phyloP scores from a whole-genome alignment of 2,113 vertebrate species.

The Hucho hucho region DNA sequence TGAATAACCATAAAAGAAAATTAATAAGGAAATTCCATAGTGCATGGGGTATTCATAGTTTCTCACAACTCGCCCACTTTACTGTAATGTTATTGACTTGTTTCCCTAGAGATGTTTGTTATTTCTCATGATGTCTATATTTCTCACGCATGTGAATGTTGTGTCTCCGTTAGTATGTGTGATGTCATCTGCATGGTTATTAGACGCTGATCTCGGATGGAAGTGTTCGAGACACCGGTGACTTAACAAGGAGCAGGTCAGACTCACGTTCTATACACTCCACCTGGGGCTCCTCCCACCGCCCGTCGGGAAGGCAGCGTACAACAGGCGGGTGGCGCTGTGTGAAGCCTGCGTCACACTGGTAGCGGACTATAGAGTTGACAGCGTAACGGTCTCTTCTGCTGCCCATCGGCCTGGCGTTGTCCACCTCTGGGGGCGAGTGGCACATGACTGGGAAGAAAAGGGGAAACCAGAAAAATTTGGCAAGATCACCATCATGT shows the following conservation, averaged over 20 bases:
- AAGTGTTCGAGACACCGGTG: too few relatives aligned
- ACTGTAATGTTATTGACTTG: too few relatives aligned
- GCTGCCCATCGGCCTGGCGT: constrained; percentile 81
- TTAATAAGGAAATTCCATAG: background rate
- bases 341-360: constrained; percentile 83
- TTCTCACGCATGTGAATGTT: too few relatives aligned
- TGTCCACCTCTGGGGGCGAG: constrained; percentile 81
- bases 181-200: too few relatives aligned
- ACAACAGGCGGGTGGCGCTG: constrained; percentile 90
- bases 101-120: too few relatives aligned
- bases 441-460: constrained; percentile 78
- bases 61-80: too few relatives aligned
- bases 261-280: constrained; percentile 86
- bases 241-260: background rate
- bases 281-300: constrained; percentile 90
- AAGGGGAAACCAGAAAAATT: background rate
- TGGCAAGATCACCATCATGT: too few relatives aligned
- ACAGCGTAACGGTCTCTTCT: constrained; percentile 81
- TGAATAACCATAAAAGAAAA: background rate
- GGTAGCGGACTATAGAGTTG: constrained; percentile 87
- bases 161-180: too few relatives aligned
- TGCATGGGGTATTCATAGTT: background rate
- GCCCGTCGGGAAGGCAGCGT: constrained; percentile 84
- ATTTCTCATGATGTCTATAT: too few relatives aligned
- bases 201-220: too few relatives aligned